Conservation (phyloP, 2,888 invertebrate species). For the Ligdia adustata region DNA sequence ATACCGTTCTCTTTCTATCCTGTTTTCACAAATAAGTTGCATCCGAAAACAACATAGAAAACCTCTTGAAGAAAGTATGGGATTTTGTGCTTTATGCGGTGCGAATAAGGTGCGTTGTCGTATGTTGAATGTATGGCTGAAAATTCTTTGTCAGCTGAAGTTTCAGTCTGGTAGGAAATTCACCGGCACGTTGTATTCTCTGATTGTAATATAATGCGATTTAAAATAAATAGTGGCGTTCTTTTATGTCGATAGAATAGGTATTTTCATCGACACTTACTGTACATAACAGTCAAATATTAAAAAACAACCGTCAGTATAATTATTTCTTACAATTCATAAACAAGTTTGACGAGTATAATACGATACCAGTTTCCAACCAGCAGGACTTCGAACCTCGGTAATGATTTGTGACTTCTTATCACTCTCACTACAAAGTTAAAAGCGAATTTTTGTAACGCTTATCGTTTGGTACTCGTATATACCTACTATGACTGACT, state of each 20-base stretch:
- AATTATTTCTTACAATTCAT: no score
- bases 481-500: no score
- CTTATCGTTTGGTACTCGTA: no score
- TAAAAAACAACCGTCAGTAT: no score
- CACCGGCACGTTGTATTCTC: constrained; percentile 67
- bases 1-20: constrained; percentile 58
- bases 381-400: no score
- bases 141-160: constrained; percentile 68
- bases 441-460: no score
- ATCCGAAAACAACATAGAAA: constrained; percentile 83
- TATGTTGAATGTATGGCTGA: constrained; percentile 36
- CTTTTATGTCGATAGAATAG: constrained; percentile 30
- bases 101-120: constrained; percentile 45
- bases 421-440: no score
- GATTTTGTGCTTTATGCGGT: constrained; percentile 44
- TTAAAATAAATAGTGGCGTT: constrained; percentile 72
- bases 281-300: no score
- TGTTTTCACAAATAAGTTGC: constrained; percentile 83
- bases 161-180: constrained; percentile 72
- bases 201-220: constrained; percentile 80
- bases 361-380: no score
- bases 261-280: constrained; percentile 21
- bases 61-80: constrained; percentile 44
- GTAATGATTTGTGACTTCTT: no score
- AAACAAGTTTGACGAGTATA: no score